A percentile compares a stretch with the other conserved stretches of the same genome.
Evolutionary conservation across 2,797 vertebrate genomes (phyloP).

Genomic region (Tenualosa ilisha): DNA sequence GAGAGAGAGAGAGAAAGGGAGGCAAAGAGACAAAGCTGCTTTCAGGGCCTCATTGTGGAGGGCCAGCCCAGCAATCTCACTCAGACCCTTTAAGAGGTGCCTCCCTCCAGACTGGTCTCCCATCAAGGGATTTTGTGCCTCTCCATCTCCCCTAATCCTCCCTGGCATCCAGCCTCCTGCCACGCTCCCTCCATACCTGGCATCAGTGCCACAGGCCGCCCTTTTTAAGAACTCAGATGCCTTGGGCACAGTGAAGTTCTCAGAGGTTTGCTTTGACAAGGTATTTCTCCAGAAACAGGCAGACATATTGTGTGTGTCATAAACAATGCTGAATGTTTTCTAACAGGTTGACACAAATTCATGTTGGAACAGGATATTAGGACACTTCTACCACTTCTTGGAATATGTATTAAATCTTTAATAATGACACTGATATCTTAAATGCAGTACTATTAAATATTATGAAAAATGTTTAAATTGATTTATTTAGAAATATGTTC

Average conservation of each 20-base stretch:
- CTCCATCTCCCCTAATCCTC: slow-evolving; percentile 64
- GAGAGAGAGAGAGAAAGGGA: not conserved
- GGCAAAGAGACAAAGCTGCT: slow-evolving; percentile 66
- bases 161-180: slow-evolving; percentile 62
- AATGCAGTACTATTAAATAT: not conserved
- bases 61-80: slow-evolving; percentile 50
- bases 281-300: not conserved
- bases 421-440: not conserved
- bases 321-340: not conserved
- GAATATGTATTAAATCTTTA: no score
- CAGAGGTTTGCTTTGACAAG: not conserved
- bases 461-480: not conserved
- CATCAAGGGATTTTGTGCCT: slow-evolving; percentile 59
- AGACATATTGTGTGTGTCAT: not conserved
- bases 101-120: slow-evolving; percentile 50
- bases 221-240: not conserved
- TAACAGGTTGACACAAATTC: not conserved
- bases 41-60: slow-evolving; percentile 61
- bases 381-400: not conserved
- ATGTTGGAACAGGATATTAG: not conserved
- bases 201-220: not conserved
- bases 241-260: not conserved
- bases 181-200: not conserved
- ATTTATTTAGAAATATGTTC: not conserved
- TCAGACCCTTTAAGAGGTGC: slow-evolving; percentile 57